Conservation (phyloP, 2,888 invertebrate genomes). For the Anoplius nigerrimus region DNA sequence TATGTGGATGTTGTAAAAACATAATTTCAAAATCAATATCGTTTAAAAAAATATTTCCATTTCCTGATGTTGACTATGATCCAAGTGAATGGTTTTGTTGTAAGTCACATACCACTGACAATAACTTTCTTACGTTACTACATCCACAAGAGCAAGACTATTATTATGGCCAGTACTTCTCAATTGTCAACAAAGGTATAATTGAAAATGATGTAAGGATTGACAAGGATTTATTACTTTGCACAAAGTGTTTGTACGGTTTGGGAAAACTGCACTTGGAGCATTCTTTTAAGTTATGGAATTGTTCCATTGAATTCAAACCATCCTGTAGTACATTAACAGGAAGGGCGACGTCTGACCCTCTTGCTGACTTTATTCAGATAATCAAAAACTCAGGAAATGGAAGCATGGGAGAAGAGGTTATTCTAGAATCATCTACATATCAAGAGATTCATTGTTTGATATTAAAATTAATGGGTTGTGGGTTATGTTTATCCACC, state of each 20-base stretch:
- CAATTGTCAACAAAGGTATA: constrained; percentile 55
- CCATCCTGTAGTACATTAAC: constrained; percentile 14
- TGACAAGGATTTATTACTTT: constrained; percentile 55
- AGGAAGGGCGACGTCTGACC: constrained; percentile 42
- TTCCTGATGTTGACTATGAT: constrained; percentile 67
- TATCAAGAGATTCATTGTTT: constrained; percentile 57
- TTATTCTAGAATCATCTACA: constrained; percentile 62
- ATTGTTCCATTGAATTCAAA: constrained; percentile 61
- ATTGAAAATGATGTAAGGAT: constrained; percentile 57
- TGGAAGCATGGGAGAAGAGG: constrained; percentile 58
- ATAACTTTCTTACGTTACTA: constrained; percentile 42
- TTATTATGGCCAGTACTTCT: constrained; percentile 65
- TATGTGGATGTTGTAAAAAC: constrained; percentile 65
- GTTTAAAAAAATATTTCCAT: constrained; percentile 64
- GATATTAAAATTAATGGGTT: constrained; percentile 66
- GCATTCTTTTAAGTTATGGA: constrained; percentile 67
- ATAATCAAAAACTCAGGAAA: constrained; percentile 60
- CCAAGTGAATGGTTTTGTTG: constrained; percentile 72
- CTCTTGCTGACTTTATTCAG: constrained; percentile 64
- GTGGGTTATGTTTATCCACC: constrained; percentile 62
- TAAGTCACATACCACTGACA: constrained; percentile 47
- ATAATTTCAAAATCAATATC: constrained; percentile 55
- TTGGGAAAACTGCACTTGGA: constrained; percentile 57
- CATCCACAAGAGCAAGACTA: constrained; percentile 63
- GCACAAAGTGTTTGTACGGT: constrained; percentile 64